These are phyloP conservation scores for Aproaerema taeniolella DNA, from an alignment of 2,888 invertebrate species.

Conservation along the genomic window DNA sequence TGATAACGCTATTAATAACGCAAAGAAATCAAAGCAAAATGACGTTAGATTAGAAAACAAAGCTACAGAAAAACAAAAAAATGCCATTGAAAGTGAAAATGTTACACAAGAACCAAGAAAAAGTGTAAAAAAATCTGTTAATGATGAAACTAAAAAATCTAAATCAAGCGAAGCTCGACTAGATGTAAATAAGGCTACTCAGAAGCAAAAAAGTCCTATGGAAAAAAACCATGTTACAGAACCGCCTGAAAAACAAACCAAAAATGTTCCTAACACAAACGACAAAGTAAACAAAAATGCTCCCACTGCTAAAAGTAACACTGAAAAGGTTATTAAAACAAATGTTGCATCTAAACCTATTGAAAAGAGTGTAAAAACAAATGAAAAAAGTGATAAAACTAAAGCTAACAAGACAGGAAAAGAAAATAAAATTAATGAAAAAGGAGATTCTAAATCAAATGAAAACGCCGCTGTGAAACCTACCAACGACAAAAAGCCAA, in stretches of 20 bases:
- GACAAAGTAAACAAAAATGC: background rate
- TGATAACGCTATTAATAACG: background rate
- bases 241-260: too few species aligned
- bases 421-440: slow-evolving; percentile 13
- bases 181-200: too few species aligned
- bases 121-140: too few species aligned
- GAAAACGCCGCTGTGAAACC: slow-evolving; percentile 11
- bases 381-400: slow-evolving; percentile 14
- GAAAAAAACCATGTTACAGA: too few species aligned
- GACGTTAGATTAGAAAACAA: too few species aligned
- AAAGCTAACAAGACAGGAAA: slow-evolving; percentile 7
- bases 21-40: too few species aligned
- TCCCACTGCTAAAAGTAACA: background rate
- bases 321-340: slow-evolving; percentile 5
- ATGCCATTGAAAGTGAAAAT: too few species aligned
- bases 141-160: background rate
- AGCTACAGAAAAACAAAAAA: too few species aligned
- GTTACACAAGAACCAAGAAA: too few species aligned
- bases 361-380: slow-evolving; percentile 12
- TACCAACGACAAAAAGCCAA: slow-evolving; percentile 9
- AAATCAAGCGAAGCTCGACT: slow-evolving; percentile 6
- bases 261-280: background rate
- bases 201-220: too few species aligned
- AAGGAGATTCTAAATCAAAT: background rate
- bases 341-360: slow-evolving; percentile 15